phyloP scores from a whole-genome alignment of 2,113 vertebrate genomes.

The Gallinago jamesoni region DNA sequence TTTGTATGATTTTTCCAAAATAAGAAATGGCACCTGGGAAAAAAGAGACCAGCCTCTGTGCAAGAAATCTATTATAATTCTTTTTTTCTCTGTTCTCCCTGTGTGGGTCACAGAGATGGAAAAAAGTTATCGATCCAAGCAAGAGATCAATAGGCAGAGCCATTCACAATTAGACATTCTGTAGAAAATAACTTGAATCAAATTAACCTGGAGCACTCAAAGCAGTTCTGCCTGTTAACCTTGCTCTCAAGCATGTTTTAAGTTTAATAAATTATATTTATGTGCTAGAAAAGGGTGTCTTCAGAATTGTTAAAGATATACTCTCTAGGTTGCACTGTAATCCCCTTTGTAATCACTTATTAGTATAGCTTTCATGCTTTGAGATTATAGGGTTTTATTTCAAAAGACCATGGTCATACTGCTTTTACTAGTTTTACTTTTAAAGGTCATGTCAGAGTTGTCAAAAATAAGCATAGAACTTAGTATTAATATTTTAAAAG shows the following conservation, averaged over 20 bases:
- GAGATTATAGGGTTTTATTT: conserved; percentile 63
- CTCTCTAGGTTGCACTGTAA: conserved; percentile 23
- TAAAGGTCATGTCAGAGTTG: conserved; percentile 17
- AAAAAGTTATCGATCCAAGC: background rate
- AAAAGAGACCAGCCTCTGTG: background rate
- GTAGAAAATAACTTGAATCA: conserved; percentile 33
- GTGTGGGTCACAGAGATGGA: background rate
- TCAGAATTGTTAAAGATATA: conserved; percentile 15
- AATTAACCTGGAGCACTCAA: conserved; percentile 4
- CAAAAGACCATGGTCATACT: conserved; percentile 21
- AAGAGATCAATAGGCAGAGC: conserved; percentile 27
- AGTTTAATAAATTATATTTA: conserved; percentile 24
- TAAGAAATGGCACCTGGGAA: background rate
- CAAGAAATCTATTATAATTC: background rate
- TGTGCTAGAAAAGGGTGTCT: background rate
- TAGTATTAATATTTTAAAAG: conserved; percentile 21
- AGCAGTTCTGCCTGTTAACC: background rate
- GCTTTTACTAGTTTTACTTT: conserved; percentile 42
- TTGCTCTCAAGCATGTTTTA: conserved; percentile 18
- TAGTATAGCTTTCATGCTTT: conserved; percentile 39
- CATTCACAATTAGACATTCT: conserved; percentile 26
- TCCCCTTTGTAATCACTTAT: conserved; percentile 38
- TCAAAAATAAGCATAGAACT: conserved; percentile 36
- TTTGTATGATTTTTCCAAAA: background rate
- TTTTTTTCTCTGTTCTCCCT: background rate